These are phyloP conservation scores for Falco cherrug DNA, from an alignment of 2,797 vertebrate species.

Conservation along the genomic window DNA sequence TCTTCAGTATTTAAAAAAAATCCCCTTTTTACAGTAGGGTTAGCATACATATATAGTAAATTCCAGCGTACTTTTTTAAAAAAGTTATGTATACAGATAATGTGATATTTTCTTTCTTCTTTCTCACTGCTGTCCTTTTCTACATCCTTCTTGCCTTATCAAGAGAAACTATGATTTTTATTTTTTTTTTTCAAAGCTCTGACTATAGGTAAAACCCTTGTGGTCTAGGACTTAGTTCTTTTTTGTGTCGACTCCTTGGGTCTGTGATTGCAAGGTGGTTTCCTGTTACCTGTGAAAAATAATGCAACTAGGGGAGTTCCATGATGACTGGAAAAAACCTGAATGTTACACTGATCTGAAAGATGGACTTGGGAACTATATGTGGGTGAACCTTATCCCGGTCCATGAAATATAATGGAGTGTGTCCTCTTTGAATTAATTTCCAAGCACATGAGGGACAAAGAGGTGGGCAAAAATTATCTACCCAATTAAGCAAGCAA, in stretches of 20 bases:
- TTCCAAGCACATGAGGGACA: accelerated
- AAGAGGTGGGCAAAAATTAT: neutral
- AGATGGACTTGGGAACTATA: neutral
- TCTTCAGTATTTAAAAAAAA: neutral
- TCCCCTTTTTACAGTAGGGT: neutral
- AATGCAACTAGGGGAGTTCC: neutral
- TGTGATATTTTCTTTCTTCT: neutral
- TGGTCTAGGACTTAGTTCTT: neutral
- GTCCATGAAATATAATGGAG: neutral
- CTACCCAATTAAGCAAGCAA: neutral
- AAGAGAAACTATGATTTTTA: neutral
- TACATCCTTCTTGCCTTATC: neutral
- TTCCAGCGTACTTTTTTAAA: neutral
- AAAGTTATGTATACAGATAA: neutral
- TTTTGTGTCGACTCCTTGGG: neutral
- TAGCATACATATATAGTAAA: neutral
- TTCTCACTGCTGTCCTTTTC: neutral
- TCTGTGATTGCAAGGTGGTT: neutral
- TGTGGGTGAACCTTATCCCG: neutral
- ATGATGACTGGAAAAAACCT: neutral
- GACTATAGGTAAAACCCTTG: neutral
- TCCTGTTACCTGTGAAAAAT: neutral
- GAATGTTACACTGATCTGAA: neutral
- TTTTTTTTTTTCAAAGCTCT: neutral
- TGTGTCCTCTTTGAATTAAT: neutral